These are phyloP conservation scores for Drosophila truncata DNA, from an alignment of 1,140 invertebrate genomes.

Conservation along the genomic window DNA sequence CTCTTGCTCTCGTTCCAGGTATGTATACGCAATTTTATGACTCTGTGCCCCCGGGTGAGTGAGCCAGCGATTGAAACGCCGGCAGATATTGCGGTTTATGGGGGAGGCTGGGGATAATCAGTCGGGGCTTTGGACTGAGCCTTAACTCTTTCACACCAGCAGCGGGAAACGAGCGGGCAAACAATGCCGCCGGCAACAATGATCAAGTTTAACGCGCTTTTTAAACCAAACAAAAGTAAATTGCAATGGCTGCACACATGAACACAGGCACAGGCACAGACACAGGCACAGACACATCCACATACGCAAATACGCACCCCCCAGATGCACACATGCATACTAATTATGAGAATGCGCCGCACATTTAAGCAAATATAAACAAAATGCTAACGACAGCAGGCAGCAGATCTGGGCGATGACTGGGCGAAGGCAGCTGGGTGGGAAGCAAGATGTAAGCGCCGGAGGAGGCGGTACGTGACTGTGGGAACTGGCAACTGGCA, in stretches of 20 bases:
- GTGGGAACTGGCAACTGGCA: conserved; percentile 15
- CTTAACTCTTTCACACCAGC: conserved; percentile 30
- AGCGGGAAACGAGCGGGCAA: conserved; percentile 35
- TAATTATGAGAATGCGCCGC: conserved; percentile 64
- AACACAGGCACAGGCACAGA: conserved; percentile 16
- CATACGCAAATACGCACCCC: conserved; percentile 14
- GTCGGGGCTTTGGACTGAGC: background rate
- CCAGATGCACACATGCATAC: conserved; percentile 49
- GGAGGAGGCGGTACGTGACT: conserved; percentile 45
- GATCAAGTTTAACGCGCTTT: conserved; percentile 61
- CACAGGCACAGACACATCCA: conserved; percentile 12
- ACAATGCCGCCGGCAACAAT: conserved; percentile 45
- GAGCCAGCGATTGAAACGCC: conserved; percentile 30
- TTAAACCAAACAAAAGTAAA: conserved; percentile 66
- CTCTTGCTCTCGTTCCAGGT: conserved; percentile 58
- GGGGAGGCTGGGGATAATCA: background rate
- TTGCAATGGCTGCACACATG: conserved; percentile 41
- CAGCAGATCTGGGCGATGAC: background rate
- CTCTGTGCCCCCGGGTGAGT: conserved; percentile 20
- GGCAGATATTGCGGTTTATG: conserved; percentile 16
- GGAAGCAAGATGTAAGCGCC: conserved; percentile 34
- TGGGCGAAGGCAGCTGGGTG: background rate
- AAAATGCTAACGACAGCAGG: conserved; percentile 66
- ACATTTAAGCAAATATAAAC: conserved; percentile 71
- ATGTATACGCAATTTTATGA: conserved; percentile 64